A percentile compares a stretch with the other conserved stretches of the same genome.
Conservation (phyloP, 1,140 invertebrate genomes). For the Cryptotermes secundus region DNA sequence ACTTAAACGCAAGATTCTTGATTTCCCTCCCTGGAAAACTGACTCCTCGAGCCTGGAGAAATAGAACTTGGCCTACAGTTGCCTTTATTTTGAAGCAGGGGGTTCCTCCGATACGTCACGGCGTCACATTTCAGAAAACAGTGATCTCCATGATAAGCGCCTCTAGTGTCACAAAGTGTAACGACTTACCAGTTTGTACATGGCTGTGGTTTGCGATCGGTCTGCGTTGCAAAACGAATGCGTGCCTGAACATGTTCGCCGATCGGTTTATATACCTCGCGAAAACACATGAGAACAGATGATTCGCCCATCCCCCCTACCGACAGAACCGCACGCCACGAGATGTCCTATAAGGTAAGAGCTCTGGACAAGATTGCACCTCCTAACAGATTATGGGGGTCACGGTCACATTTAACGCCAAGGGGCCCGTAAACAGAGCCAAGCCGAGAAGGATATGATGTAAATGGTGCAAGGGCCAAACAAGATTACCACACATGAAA, state of each 20-base stretch:
- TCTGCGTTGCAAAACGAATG: conserved; percentile 5
- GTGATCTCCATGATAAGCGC: too few relatives aligned
- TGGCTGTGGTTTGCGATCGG: background rate
- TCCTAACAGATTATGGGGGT: background rate
- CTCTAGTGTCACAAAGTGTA: too few relatives aligned
- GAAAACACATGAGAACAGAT: background rate
- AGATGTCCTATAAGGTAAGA: background rate
- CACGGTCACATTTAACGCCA: background rate
- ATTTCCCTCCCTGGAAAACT: too few relatives aligned
- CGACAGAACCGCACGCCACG: background rate
- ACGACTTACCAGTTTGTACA: conserved; percentile 3
- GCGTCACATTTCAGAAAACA: too few relatives aligned
- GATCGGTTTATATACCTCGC: background rate
- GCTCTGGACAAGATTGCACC: background rate
- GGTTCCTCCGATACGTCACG: too few relatives aligned
- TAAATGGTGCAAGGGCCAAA: conserved; percentile 1
- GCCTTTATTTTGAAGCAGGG: too few relatives aligned
- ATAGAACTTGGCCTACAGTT: too few relatives aligned
- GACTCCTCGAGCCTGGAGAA: too few relatives aligned
- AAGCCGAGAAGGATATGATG: background rate
- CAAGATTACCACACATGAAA: background rate
- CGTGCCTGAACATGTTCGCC: background rate
- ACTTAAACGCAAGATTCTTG: too few relatives aligned
- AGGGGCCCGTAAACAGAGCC: background rate
- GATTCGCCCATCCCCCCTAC: background rate